These are phyloP conservation scores for Melieria omissa DNA, from an alignment of 2,888 invertebrate genomes.

Conservation along the genomic window DNA sequence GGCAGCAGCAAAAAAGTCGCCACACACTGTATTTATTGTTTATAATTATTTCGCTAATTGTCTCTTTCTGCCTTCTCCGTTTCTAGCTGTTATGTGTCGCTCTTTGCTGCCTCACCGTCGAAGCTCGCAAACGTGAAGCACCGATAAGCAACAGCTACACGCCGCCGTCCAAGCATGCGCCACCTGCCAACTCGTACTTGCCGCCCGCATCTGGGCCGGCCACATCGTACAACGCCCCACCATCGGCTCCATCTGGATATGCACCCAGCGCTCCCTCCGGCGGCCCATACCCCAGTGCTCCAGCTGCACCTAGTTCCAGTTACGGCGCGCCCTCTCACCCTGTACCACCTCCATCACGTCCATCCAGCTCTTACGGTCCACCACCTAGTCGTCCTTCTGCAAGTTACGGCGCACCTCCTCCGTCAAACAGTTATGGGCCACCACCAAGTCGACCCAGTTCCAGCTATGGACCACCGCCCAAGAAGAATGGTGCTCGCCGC, in stretches of 20 bases:
- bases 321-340: slow-evolving; percentile 50
- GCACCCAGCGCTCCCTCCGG: slow-evolving; percentile 56
- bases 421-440: slow-evolving; percentile 53
- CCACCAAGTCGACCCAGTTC: slow-evolving; percentile 58
- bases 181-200: slow-evolving; percentile 71
- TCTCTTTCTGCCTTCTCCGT: slow-evolving; percentile 34
- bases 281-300: slow-evolving; percentile 45
- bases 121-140: slow-evolving; percentile 63
- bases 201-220: slow-evolving; percentile 68
- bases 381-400: slow-evolving; percentile 51
- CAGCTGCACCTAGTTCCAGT: slow-evolving; percentile 49
- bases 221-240: slow-evolving; percentile 51
- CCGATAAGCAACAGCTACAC: slow-evolving; percentile 62
- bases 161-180: slow-evolving; percentile 65
- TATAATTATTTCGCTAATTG: slow-evolving; percentile 35
- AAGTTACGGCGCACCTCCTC: slow-evolving; percentile 55
- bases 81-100: slow-evolving; percentile 53
- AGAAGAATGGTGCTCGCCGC: slow-evolving; percentile 56
- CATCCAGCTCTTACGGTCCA: slow-evolving; percentile 61
- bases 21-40: slow-evolving; percentile 10
- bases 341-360: slow-evolving; percentile 54
- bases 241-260: slow-evolving; percentile 65
- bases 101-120: slow-evolving; percentile 52
- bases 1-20: too few species aligned
- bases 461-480: slow-evolving; percentile 62